Percentiles rank a stretch among this genome's conserved stretches.
These are phyloP conservation scores for Capitella teleta DNA, from an alignment of 1,140 invertebrate species.

Conservation along the genomic window DNA sequence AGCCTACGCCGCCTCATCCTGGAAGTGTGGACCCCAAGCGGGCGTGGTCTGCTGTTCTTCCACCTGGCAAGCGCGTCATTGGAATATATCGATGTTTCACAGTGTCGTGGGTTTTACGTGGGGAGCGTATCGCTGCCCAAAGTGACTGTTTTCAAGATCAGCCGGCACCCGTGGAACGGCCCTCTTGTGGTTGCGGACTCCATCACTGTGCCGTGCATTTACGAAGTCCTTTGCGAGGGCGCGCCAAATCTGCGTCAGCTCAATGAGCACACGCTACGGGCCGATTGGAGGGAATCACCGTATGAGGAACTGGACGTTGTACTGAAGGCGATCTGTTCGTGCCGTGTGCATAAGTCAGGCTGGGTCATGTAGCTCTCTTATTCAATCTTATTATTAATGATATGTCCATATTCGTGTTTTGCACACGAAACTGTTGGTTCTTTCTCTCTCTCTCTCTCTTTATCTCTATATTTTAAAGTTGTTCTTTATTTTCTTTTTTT, in stretches of 20 bases:
- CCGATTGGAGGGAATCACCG: slow-evolving; percentile 17
- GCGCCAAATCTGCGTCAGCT: slow-evolving; percentile 22
- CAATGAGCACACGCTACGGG: slow-evolving; percentile 28
- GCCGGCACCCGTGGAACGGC: slow-evolving; percentile 27
- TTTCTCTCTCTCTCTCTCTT: too few relatives aligned
- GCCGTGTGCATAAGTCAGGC: slow-evolving; percentile 22
- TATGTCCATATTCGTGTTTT: too few relatives aligned
- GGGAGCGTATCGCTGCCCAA: slow-evolving; percentile 22
- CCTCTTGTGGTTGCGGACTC: slow-evolving; percentile 22
- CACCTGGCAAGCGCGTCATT: slow-evolving; percentile 20
- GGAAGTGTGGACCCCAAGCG: slow-evolving; percentile 35
- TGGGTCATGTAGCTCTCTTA: too few relatives aligned
- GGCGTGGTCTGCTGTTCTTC: slow-evolving; percentile 20
- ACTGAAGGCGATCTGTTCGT: slow-evolving; percentile 28
- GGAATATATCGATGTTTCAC: slow-evolving; percentile 29
- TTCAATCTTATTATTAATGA: too few relatives aligned
- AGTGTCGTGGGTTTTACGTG: slow-evolving; percentile 31
- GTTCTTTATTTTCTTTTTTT: too few relatives aligned
- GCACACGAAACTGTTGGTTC: too few relatives aligned
- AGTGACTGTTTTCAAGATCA: slow-evolving; percentile 22
- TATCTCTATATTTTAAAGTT: too few relatives aligned
- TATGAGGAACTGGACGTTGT: slow-evolving; percentile 24
- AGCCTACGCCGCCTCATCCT: slow-evolving; percentile 19
- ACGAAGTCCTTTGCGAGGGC: slow-evolving; percentile 22
- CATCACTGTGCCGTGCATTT: slow-evolving; percentile 25